Conservation (phyloP, 2,113 vertebrate species). For the Okapia johnstoni region DNA sequence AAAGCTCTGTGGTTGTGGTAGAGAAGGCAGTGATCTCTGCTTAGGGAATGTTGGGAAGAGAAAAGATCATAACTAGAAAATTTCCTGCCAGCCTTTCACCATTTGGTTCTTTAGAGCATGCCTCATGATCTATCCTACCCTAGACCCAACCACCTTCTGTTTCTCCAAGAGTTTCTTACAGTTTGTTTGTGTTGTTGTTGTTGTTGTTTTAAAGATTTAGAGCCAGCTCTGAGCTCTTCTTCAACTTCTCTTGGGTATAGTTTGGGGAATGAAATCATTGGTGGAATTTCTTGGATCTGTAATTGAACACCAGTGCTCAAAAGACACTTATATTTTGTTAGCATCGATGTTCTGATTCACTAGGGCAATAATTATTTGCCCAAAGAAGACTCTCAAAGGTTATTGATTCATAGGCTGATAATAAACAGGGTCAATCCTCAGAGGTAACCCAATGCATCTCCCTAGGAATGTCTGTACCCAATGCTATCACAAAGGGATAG, state of each 20-base stretch:
- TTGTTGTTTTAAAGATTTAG: background rate
- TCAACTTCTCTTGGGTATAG: background rate
- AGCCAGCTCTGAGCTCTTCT: background rate
- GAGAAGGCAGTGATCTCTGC: background rate
- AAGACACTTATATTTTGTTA: constrained; percentile 6
- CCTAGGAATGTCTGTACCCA: background rate
- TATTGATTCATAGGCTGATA: background rate
- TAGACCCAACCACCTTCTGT: background rate
- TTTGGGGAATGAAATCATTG: background rate
- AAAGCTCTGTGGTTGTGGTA: background rate
- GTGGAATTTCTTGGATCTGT: background rate
- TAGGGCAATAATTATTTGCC: constrained; percentile 10
- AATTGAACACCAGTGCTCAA: background rate
- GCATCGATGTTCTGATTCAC: background rate
- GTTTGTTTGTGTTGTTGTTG: background rate
- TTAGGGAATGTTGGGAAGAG: background rate
- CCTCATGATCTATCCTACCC: background rate
- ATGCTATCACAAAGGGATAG: background rate
- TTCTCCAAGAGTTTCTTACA: background rate
- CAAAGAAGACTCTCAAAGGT: background rate
- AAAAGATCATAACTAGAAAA: background rate
- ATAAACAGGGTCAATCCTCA: constrained; percentile 10
- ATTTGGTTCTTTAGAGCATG: background rate
- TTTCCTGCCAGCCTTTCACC: background rate
- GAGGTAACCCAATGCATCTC: background rate